Conservation (phyloP, 2,888 invertebrate species). For the Nemoura dubitans region DNA sequence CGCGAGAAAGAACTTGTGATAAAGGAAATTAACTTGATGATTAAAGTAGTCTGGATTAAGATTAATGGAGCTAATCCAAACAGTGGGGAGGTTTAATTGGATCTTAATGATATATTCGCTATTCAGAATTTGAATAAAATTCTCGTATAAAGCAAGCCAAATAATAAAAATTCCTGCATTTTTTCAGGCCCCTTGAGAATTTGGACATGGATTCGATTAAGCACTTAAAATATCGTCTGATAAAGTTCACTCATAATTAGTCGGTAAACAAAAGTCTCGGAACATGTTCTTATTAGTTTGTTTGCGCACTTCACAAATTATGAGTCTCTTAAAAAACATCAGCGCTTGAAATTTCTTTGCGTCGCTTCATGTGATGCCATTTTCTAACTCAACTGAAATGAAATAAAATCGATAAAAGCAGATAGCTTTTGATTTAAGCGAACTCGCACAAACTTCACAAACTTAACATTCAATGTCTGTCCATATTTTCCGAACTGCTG, state of each 20-base stretch:
- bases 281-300: background rate
- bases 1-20: slow-evolving; percentile 21
- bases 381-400: background rate
- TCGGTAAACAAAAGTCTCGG: background rate
- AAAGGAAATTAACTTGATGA: slow-evolving; percentile 31
- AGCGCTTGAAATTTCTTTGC: too few relatives aligned
- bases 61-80: slow-evolving; percentile 45
- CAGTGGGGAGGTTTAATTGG: slow-evolving; percentile 32
- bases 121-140: slow-evolving; percentile 21
- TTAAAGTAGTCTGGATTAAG: slow-evolving; percentile 41
- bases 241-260: background rate
- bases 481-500: too few relatives aligned
- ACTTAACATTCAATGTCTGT: background rate
- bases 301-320: background rate
- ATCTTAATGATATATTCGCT: slow-evolving; percentile 32
- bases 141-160: background rate
- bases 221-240: background rate
- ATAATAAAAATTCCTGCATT: background rate
- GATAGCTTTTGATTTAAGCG: too few relatives aligned
- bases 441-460: background rate
- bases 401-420: background rate
- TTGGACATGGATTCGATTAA: background rate
- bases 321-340: too few relatives aligned
- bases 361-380: background rate
- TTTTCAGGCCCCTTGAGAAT: background rate